A percentile compares a stretch with the other conserved stretches of the same genome.
Evolutionary conservation across 2,888 invertebrate species (phyloP).

Genomic region (Drosophila barbarae): DNA sequence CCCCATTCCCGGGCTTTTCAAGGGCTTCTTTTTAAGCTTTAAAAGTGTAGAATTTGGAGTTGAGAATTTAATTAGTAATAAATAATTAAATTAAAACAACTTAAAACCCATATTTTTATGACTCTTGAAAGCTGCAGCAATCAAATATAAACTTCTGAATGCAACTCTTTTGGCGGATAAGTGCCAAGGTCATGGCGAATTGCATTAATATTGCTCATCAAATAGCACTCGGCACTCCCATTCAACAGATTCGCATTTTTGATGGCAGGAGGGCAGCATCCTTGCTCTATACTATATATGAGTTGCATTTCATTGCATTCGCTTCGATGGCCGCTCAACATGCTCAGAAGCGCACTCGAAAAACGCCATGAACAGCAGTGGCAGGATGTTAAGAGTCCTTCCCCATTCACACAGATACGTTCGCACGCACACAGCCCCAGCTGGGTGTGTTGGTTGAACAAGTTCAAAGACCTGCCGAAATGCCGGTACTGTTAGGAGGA

Average conservation of each 20-base stretch:
- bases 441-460: constrained; percentile 10
- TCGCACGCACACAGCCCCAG: constrained; percentile 12
- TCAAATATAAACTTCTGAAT: neutral
- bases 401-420: constrained; percentile 37
- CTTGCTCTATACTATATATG: constrained; percentile 20
- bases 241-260: constrained; percentile 44
- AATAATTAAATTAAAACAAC: neutral
- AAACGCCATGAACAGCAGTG: constrained; percentile 45
- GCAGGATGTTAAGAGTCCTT: constrained; percentile 37
- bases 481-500: constrained; percentile 35
- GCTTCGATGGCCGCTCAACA: constrained; percentile 47
- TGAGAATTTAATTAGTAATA: no score
- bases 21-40: neutral
- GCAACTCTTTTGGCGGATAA: constrained; percentile 7
- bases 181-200: constrained; percentile 38
- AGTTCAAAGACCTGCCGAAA: constrained; percentile 49
- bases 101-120: neutral
- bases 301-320: constrained; percentile 46
- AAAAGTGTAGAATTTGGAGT: neutral
- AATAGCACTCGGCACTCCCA: constrained; percentile 32
- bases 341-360: constrained; percentile 44
- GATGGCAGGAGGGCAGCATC: constrained; percentile 1
- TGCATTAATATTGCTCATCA: constrained; percentile 41
- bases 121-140: neutral
- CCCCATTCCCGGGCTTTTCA: constrained; percentile 1